Percentiles rank a stretch among this genome's conserved stretches.
These are phyloP conservation scores for Synergus umbraculus DNA, from an alignment of 2,888 invertebrate genomes.

Conservation along the genomic window DNA sequence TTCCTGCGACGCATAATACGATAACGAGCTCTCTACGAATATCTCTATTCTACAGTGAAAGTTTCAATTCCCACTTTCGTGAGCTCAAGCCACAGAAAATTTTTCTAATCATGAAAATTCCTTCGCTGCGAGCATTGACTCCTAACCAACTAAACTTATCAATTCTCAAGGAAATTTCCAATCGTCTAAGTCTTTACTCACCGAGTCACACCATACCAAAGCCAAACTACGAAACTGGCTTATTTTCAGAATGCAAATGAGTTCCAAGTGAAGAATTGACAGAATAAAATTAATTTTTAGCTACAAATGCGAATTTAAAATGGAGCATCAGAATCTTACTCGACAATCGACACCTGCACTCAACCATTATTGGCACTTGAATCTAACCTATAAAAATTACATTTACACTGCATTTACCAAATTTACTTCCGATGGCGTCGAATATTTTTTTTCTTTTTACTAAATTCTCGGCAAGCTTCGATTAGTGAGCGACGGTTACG, in stretches of 20 bases:
- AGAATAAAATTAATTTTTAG: neutral
- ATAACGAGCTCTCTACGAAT: conserved; percentile 15
- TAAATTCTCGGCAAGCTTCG: conserved; percentile 26
- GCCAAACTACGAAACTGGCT: neutral
- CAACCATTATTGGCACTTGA: neutral
- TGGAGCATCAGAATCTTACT: neutral
- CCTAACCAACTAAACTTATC: neutral
- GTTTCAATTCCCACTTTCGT: conserved; percentile 9
- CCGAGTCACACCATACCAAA: neutral
- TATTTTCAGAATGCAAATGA: neutral
- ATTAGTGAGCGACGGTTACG: neutral
- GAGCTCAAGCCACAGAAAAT: neutral
- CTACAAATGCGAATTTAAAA: neutral
- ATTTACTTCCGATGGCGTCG: conserved; percentile 29
- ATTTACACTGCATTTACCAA: neutral
- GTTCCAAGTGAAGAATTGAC: neutral
- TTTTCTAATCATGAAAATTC: neutral
- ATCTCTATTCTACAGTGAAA: conserved; percentile 4
- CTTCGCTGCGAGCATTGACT: neutral
- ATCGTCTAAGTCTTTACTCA: neutral
- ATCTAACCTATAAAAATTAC: conserved; percentile 33
- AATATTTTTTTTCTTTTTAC: conserved; percentile 13
- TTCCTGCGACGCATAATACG: conserved; percentile 10
- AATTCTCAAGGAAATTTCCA: neutral
- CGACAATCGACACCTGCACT: neutral